Conservation (phyloP, 64 coral and sea anemone species). For the Trachythela sp. region DNA sequence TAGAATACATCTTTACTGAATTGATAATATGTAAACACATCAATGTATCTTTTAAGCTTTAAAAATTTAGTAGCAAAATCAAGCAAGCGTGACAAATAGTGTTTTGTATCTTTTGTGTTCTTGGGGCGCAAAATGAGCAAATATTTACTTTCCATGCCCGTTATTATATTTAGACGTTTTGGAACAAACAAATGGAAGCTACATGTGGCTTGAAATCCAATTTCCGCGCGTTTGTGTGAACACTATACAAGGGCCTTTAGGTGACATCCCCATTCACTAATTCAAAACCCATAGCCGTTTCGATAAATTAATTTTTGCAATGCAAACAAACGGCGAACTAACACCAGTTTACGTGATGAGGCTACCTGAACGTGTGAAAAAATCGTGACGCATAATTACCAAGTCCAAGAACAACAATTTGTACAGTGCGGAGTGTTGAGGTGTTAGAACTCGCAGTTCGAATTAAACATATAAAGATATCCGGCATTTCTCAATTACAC, state of each 20-base stretch:
- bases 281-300: not conserved
- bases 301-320: not conserved
- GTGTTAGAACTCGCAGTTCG: not conserved
- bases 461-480: not conserved
- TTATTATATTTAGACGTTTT: not conserved
- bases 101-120: not conserved
- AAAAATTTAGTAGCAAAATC: slow-evolving; percentile 4
- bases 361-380: not conserved
- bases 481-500: not conserved
- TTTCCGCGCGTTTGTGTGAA: not conserved
- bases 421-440: not conserved
- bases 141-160: not conserved
- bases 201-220: not conserved
- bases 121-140: slow-evolving; percentile 6
- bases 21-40: not conserved
- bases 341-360: not conserved
- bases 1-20: not conserved
- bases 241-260: not conserved
- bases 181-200: slow-evolving; percentile 7
- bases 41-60: not conserved
- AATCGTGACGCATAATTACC: not conserved
- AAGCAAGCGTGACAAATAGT: not conserved
- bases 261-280: slow-evolving; percentile 2
- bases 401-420: not conserved
- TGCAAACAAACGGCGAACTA: not conserved